Evolutionary conservation across 1,140 invertebrate genomes (phyloP).

Genomic region (Lucilia cuprina): DNA sequence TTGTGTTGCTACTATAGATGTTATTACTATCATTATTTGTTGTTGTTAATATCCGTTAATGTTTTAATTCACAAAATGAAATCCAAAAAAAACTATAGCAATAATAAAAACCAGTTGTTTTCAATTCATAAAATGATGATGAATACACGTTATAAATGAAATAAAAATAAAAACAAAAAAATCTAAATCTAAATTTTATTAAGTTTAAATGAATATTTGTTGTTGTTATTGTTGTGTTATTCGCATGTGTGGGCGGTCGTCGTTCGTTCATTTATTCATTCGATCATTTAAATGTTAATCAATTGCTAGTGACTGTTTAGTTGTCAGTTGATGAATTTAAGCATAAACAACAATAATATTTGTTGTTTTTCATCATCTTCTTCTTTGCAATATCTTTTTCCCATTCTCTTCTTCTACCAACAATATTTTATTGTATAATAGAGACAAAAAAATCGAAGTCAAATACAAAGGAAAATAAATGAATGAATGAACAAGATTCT

Average conservation of each 20-base stretch:
- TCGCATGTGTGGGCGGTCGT: neutral
- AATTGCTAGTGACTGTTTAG: neutral
- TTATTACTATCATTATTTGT: neutral
- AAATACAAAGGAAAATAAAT: neutral
- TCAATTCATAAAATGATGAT: neutral
- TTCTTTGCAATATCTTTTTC: neutral
- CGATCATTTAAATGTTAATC: slow-evolving; percentile 8
- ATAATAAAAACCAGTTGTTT: neutral
- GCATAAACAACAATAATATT: neutral
- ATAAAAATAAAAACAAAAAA: neutral
- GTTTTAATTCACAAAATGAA: neutral
- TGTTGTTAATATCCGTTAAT: slow-evolving; percentile 1
- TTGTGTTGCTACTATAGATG: neutral
- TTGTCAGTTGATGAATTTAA: neutral
- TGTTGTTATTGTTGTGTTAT: neutral
- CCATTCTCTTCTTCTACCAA: neutral
- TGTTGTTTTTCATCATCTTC: neutral
- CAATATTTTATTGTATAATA: neutral
- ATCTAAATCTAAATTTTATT: neutral
- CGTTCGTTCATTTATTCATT: neutral
- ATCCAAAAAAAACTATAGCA: neutral
- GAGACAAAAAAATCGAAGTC: neutral
- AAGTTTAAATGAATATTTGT: neutral
- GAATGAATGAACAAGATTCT: neutral
- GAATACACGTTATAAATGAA: neutral